Percentiles rank a stretch among this genome's conserved stretches.
Evolutionary conservation across 2,888 invertebrate genomes (phyloP).

Genomic region (Octonoba sinensis): DNA sequence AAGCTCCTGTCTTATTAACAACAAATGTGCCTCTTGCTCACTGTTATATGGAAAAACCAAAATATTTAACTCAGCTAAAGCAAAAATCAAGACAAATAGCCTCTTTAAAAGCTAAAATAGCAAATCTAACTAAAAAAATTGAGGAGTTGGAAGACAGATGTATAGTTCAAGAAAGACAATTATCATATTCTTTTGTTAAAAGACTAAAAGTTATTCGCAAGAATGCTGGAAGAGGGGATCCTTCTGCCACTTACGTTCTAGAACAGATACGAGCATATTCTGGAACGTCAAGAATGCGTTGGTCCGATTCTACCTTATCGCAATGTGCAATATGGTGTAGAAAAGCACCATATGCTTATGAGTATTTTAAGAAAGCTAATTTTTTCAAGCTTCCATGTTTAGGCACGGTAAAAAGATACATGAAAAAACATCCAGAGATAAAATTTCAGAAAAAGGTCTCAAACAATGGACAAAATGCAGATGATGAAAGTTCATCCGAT

Average conservation of each 20-base stretch:
- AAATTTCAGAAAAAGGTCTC: conserved; percentile 24
- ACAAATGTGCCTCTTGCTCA: conserved; percentile 38
- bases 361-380: conserved; percentile 58
- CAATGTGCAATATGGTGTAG: conserved; percentile 58
- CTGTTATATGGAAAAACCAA: conserved; percentile 40
- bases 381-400: conserved; percentile 53
- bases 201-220: conserved; percentile 48
- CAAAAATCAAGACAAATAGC: conserved; percentile 46
- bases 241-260: conserved; percentile 48
- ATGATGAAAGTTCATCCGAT: conserved; percentile 53
- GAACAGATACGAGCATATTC: conserved; percentile 55
- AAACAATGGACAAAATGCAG: background rate
- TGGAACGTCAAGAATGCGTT: conserved; percentile 42
- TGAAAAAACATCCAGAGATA: conserved; percentile 53
- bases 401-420: conserved; percentile 51
- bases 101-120: conserved; percentile 29
- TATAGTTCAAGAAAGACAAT: conserved; percentile 54
- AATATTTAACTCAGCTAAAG: conserved; percentile 29
- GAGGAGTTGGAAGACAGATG: conserved; percentile 53
- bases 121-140: conserved; percentile 36
- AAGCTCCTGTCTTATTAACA: conserved; percentile 51
- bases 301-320: conserved; percentile 56
- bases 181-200: conserved; percentile 50
- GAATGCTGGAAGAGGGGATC: conserved; percentile 48
- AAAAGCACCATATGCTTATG: conserved; percentile 61